Evolutionary conservation across 2,888 invertebrate species (phyloP).

Genomic region (Plemyria rubiginata): DNA sequence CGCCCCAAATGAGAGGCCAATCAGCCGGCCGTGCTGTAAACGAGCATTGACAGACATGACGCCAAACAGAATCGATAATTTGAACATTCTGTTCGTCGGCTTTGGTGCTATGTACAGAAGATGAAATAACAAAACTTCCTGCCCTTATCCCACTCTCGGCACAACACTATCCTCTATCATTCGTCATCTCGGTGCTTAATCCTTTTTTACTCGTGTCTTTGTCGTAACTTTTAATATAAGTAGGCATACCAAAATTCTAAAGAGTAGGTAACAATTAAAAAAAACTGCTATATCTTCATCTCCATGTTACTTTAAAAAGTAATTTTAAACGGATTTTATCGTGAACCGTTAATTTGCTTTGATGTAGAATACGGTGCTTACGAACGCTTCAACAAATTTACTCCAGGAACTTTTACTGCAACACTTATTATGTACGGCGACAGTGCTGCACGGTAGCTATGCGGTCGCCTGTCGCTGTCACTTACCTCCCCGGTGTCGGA

Average conservation of each 20-base stretch:
- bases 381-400: not conserved
- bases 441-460: too few species aligned
- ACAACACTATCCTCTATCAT: too few species aligned
- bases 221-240: too few species aligned
- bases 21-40: constrained; percentile 67
- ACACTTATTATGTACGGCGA: not conserved
- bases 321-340: not conserved
- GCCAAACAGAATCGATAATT: constrained; percentile 68
- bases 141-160: too few species aligned
- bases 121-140: constrained; percentile 17
- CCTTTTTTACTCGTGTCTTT: too few species aligned
- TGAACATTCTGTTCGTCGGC: constrained; percentile 40
- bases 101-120: constrained; percentile 1
- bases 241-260: too few species aligned
- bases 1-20: constrained; percentile 80
- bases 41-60: constrained; percentile 67
- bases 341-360: constrained; percentile 1
- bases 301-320: not conserved
- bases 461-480: too few species aligned
- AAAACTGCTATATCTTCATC: too few species aligned
- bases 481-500: too few species aligned
- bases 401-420: not conserved
- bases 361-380: not conserved
- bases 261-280: too few species aligned
- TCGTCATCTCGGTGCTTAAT: too few species aligned